Conservation (phyloP, 92 coral and sea anemone genomes). For the Epizoanthus illoricatus region DNA sequence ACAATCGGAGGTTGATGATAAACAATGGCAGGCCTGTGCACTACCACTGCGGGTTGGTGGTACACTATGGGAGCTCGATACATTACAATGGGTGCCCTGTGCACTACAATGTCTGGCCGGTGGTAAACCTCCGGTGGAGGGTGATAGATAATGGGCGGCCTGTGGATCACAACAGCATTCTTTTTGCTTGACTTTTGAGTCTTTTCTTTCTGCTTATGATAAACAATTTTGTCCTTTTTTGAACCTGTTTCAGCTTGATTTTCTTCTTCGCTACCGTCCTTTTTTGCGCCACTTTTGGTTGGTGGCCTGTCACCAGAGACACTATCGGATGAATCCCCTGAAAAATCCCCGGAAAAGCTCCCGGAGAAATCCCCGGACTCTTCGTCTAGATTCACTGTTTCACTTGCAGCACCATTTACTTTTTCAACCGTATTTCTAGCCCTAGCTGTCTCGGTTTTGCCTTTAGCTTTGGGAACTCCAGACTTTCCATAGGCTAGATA, state of each 20-base stretch:
- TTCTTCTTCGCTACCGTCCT: conserved; percentile 38
- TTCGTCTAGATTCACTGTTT: conserved; percentile 6
- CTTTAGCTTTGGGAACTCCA: conserved; percentile 58
- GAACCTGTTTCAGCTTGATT: conserved; percentile 63
- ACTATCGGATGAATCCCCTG: conserved; percentile 45
- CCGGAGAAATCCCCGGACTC: conserved; percentile 24
- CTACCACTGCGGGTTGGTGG: conserved; percentile 99
- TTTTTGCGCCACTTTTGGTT: conserved; percentile 4
- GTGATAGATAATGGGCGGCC: conserved; percentile 96
- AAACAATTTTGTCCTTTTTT: conserved; percentile 39
- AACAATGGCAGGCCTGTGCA: conserved; percentile 98
- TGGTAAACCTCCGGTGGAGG: conserved; percentile 99
- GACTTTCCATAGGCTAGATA: conserved; percentile 83
- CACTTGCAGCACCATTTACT: conserved; percentile 30
- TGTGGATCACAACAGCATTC: conserved; percentile 91
- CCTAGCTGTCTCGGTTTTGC: not conserved
- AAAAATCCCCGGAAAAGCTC: conserved; percentile 42
- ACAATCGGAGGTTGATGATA: conserved; percentile 96
- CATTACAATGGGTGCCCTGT: conserved; percentile 94
- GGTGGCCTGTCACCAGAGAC: conserved; percentile 3
- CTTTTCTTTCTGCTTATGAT: conserved; percentile 51
- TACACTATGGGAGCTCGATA: conserved; percentile 95
- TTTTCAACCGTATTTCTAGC: conserved; percentile 37
- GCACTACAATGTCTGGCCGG: conserved; percentile 97
- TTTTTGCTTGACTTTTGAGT: conserved; percentile 77